Evolutionary conservation across 2,888 invertebrate genomes (phyloP), one percentile per base, ranked within the genome.

Genomic region (Chymomyza caudatula): DNA sequence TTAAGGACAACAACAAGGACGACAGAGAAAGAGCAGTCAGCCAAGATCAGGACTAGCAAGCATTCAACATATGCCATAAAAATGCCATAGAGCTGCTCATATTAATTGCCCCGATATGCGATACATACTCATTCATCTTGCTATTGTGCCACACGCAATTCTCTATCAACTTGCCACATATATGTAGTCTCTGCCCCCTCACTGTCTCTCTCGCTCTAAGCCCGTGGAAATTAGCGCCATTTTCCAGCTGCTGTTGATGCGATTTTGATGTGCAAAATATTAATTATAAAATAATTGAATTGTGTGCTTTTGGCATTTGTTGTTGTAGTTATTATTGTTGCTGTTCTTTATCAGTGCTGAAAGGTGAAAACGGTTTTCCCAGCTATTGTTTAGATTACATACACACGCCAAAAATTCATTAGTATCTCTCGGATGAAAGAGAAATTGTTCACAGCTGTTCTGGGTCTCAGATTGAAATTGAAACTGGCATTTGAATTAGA

Each of bases 231-330:
- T 71, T 63, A 71, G 63, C 56, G 57, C 44, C 71, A 67, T 63
- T 20, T 19, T 67, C 29, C 83, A 77, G 80, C 77, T 80, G 85
- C 77, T 77, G 67, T 65, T 82, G 86, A 86, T 82, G 82, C 78
- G 86, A 72, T 86, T 86, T 78, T 82, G 81, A 82, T 82, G 82
- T 75, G 82, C 82, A 78, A 86, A 82, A 82, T 82, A 82, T 82
- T 82, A 82, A 82, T 82, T 86, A 82, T 84, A 85, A 82, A 85
- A 84, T 82, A 82, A 82, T 82, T 86, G 82, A 85, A 82, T 86
- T 82, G 80, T 80, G 84, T 82, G 85, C 85, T 83, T 69, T 59
- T 59, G 55, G 17, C 0, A 47, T 11, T 19, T 20, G 42, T 52
- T 17, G 6, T 4, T 22, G 23, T 49, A 11, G 25, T 57, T n/a